These are phyloP conservation scores for Microplitis demolitor DNA, from an alignment of 1,140 invertebrate species.

Conservation along the genomic window DNA sequence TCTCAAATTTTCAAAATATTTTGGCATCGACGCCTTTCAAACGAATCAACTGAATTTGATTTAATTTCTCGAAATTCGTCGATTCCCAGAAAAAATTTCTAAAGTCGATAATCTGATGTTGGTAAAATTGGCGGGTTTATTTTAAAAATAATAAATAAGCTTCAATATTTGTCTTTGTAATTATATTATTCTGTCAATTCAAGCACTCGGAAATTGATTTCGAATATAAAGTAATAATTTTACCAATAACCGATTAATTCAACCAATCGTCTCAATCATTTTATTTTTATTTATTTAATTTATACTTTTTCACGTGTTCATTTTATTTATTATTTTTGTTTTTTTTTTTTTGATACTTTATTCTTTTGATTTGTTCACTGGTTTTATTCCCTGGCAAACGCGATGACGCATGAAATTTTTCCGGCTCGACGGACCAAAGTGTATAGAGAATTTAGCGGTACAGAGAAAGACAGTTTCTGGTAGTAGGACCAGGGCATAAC, in stretches of 20 bases:
- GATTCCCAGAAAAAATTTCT: too few species aligned
- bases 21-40: too few species aligned
- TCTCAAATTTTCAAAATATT: too few species aligned
- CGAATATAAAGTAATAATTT: neutral
- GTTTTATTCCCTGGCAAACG: neutral
- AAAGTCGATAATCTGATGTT: too few species aligned
- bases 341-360: neutral
- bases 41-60: too few species aligned
- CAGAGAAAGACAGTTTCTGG: neutral
- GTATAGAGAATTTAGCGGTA: neutral
- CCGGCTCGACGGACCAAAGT: neutral
- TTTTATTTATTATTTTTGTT: neutral
- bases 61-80: too few species aligned
- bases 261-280: neutral
- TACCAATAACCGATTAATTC: neutral
- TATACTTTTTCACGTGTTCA: neutral
- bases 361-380: neutral
- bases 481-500: neutral
- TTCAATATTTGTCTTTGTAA: neutral
- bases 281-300: neutral
- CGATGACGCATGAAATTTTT: constrained; percentile 13
- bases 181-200: neutral
- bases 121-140: too few species aligned
- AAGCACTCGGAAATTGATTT: neutral
- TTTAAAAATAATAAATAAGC: too few species aligned